Base-by-base conservation (phyloP, 2,797 vertebrate species). In the Crenichthys baileyi region DNA sequence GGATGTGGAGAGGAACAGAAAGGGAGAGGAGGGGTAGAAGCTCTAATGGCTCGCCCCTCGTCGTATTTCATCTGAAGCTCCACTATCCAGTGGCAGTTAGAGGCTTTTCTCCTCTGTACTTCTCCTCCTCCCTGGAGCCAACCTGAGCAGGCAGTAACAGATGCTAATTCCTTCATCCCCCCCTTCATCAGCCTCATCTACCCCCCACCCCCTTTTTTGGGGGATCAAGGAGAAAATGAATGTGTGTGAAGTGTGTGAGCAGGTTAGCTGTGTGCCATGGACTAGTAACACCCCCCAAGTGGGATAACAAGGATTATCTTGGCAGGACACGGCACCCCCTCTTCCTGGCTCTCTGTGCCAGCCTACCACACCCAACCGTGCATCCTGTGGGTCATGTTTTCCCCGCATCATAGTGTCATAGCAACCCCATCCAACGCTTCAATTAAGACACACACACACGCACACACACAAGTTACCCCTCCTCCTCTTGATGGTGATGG, bases 341-440 rank as follows among this genome's bases (percentile, higher is more conserved):
- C 39, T 44, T n/a, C 22, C 39, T 22, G 20, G 18, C 60, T 60
- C 61, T 24, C 36, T 4, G 6, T n/a, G 55, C 24, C 56, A 12
- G 9, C 24, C 11, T 1, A 24, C 41, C 65, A 44, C 65, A n/a
- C 39, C 65, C 65, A n/a, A 24, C 5, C 3, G 20, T 55, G 53
- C 22, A 24, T 55, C 53, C 7, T 55, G 15, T 13, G 39, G 12
- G 2, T n/a, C 24, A 5, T n/a, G 39, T 46, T 44, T 13, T n/a
- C n/a, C 65, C 65, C n/a, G 39, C 24, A 68, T 46, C 22, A n/a
- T n/a, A n/a, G n/a, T n/a, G 65, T 68, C 65, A 68, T n/a, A n/a
- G 65, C 65, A 44, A 44, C 39, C 65, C 65, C 56, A n/a, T 58
- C n/a, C n/a, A 58, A 46, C 22, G 15, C 50, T 51, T 5, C 13